Evolutionary conservation across 2,797 vertebrate genomes (phyloP).

Genomic region (Alcedo quadribrachys): DNA sequence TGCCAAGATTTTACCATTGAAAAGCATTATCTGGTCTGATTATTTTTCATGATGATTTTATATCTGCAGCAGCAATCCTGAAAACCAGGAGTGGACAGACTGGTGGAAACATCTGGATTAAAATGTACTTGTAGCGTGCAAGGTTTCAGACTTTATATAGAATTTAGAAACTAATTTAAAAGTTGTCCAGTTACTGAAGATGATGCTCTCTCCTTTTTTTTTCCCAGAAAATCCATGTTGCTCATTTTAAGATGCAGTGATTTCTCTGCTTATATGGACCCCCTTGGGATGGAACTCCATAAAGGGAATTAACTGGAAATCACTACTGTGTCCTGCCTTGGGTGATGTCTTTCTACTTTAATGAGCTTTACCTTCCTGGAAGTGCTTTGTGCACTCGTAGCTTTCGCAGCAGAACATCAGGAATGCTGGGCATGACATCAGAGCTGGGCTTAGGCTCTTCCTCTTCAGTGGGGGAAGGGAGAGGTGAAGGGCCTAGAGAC

Average conservation of each 20-base stretch:
- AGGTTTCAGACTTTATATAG: background rate
- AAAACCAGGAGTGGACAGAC: background rate
- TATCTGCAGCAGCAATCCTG: background rate
- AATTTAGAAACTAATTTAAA: background rate
- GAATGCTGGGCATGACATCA: constrained; percentile 95
- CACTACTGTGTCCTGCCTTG: background rate
- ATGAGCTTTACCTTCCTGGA: constrained; percentile 86
- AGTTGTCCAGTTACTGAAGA: background rate
- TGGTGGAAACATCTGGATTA: background rate
- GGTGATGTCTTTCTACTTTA: background rate
- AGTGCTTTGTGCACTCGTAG: constrained; percentile 91
- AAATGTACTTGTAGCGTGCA: background rate
- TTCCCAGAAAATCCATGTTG: background rate
- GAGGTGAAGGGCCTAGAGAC: constrained; percentile 78
- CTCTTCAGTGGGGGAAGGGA: constrained; percentile 73
- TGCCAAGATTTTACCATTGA: background rate
- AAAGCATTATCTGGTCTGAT: background rate
- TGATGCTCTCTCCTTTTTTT: background rate
- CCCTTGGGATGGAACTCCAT: background rate
- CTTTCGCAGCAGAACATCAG: constrained; percentile 93
- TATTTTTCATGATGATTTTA: background rate
- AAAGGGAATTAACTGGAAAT: background rate
- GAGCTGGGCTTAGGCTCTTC: constrained; percentile 85
- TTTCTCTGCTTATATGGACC: background rate
- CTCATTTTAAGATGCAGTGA: background rate